These are phyloP conservation scores for Crotalus tigris DNA, from an alignment of 2,113 vertebrate species.

Conservation along the genomic window DNA sequence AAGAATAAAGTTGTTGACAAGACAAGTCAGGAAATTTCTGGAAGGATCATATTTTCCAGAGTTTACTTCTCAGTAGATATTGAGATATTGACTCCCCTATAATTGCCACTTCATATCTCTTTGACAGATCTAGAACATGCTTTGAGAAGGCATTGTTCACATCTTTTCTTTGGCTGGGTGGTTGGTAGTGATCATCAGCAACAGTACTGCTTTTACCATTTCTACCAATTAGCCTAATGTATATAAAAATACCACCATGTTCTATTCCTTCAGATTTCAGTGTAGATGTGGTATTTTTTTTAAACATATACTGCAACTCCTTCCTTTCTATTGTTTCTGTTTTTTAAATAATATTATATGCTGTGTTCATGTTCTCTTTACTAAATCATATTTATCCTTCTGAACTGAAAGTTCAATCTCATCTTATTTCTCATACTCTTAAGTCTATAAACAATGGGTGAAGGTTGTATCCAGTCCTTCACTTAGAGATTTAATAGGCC, in stretches of 20 bases:
- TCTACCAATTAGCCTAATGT: background rate
- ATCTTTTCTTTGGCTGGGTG: background rate
- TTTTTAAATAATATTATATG: background rate
- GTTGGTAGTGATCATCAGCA: background rate
- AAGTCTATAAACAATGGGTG: background rate
- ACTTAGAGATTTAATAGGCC: background rate
- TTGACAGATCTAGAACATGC: background rate
- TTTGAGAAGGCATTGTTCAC: background rate
- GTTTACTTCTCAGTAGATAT: background rate
- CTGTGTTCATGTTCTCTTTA: background rate
- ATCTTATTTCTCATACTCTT: background rate
- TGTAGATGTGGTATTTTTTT: background rate
- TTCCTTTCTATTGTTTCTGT: background rate
- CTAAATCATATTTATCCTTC: background rate
- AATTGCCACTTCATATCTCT: background rate
- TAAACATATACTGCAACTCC: background rate
- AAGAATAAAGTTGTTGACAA: background rate
- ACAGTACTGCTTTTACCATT: background rate
- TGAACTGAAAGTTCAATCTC: background rate
- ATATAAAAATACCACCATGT: background rate
- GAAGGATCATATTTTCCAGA: background rate
- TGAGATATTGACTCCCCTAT: background rate
- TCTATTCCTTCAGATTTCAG: background rate
- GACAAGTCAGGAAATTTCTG: background rate
- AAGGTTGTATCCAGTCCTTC: background rate